These are phyloP conservation scores for Sarcophaga subvicina DNA, from an alignment of 2,888 invertebrate genomes.

Conservation along the genomic window DNA sequence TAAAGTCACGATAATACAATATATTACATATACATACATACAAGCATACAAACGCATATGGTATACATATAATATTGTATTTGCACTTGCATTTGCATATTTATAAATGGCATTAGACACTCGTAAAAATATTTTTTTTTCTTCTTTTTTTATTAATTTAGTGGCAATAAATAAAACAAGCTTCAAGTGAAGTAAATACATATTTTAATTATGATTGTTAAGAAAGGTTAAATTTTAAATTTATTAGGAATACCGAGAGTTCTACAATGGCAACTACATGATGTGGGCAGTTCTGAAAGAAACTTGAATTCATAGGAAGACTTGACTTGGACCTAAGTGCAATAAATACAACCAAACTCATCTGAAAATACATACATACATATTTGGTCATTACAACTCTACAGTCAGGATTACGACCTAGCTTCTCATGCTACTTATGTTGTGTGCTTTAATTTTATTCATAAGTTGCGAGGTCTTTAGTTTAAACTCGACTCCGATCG, in stretches of 20 bases:
- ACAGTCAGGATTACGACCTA: too few relatives aligned
- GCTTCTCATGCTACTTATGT: too few relatives aligned
- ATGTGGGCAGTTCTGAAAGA: too few relatives aligned
- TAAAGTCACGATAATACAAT: constrained; percentile 42
- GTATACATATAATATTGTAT: background rate
- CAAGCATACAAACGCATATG: background rate
- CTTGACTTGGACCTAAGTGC: too few relatives aligned
- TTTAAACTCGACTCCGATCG: too few relatives aligned
- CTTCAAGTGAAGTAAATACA: background rate
- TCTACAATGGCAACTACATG: too few relatives aligned
- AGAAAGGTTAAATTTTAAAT: background rate
- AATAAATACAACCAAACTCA: too few relatives aligned
- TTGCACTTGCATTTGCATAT: background rate
- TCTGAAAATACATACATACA: too few relatives aligned
- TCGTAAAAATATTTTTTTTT: background rate
- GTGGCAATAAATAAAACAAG: background rate
- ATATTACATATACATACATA: background rate
- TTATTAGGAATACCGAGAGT: background rate
- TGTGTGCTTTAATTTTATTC: too few relatives aligned
- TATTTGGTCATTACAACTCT: too few relatives aligned
- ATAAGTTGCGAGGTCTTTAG: too few relatives aligned
- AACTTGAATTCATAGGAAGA: too few relatives aligned
- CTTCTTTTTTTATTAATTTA: background rate
- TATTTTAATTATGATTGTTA: background rate
- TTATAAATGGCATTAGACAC: background rate